Percentiles rank a stretch among this genome's conserved stretches.
phyloP scores from a whole-genome alignment of 1,140 invertebrate genomes.

The Pogonus chalceus region DNA sequence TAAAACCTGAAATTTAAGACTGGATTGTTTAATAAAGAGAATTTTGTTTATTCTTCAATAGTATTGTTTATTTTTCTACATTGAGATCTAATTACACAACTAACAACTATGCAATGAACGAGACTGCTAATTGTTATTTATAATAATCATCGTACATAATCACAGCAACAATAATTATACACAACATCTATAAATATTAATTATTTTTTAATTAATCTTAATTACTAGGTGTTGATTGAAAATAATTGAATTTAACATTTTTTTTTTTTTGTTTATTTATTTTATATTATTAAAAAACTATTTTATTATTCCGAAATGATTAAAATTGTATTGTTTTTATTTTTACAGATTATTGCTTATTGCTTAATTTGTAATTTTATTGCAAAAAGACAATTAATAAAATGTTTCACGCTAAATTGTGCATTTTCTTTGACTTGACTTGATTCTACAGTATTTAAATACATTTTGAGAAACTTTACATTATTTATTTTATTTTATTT shows the following conservation, averaged over 20 bases:
- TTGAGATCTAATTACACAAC: conserved; percentile 43
- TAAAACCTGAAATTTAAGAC: neutral
- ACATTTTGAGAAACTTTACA: neutral
- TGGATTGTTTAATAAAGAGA: conserved; percentile 35
- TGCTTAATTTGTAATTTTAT: neutral
- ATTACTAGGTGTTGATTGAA: conserved; percentile 2
- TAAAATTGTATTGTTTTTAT: neutral
- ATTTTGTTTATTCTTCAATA: conserved; percentile 24
- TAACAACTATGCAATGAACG: conserved; percentile 45
- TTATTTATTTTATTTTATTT: neutral
- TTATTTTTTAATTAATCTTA: neutral
- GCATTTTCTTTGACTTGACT: conserved; percentile 10
- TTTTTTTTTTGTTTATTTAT: conserved; percentile 9
- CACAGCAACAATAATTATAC: conserved; percentile 36
- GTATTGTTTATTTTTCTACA: conserved; percentile 26
- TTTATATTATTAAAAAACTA: conserved; percentile 1
- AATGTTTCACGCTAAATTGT: neutral
- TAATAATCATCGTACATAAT: conserved; percentile 27
- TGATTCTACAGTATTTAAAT: neutral
- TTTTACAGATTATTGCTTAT: conserved; percentile 4
- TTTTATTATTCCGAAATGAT: conserved; percentile 1
- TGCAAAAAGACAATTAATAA: conserved; percentile 1
- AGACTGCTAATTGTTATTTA: conserved; percentile 36
- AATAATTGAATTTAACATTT: conserved; percentile 6
- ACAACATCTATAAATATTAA: conserved; percentile 30